Base-by-base conservation (phyloP, 2,888 invertebrate genomes). In the Keiferia lycopersicella region DNA sequence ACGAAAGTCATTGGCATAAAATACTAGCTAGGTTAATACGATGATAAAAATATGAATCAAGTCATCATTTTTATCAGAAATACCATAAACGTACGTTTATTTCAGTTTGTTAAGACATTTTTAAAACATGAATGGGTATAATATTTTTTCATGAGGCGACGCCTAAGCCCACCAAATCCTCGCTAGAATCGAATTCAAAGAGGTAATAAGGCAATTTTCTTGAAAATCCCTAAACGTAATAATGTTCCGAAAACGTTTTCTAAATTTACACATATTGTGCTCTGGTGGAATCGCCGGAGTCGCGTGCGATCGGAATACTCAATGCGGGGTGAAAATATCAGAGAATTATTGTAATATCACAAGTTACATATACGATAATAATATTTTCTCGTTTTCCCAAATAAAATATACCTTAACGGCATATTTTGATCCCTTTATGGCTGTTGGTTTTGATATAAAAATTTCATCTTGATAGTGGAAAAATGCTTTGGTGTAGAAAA, bases 131-230 rank as follows among this genome's bases (percentile, higher is more conserved):
- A 57, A 62, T 61, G 57, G 34, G 45, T 22, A 56, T 61, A 65
- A 50, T 65, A 63, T 62, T 58, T 65, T 66, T 66, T 64, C 73
- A 73, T 77, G 76, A 71, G 74, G 70, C 74, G 73, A 71, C 77
- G 69, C 68, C 73, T 71, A 86, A 87, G 88, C 87, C 88, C 71
- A 73, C 78, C 78, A 84, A 87, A 88, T 83, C 89, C 87, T 73
- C 77, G 81, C 83, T 82, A 71, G 81, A 86, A 85, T 87, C 79
- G 84, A 86, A 87, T 81, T 88, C 84, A 84, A 86, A 88, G 84
- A 87, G 86, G 88, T 89, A 88, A 89, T 89, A 89, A 89, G 88
- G 90, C 90, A 89, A 90, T 90, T 90, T 88, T 86, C 88, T 88
- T 85, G 83, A 88, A 89, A 90, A 90, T 90, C 89, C 90, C 87